Evolutionary conservation across 2,113 vertebrate genomes (phyloP), one percentile per base, ranked within the genome.

Genomic region (Epinephelus lanceolatus): DNA sequence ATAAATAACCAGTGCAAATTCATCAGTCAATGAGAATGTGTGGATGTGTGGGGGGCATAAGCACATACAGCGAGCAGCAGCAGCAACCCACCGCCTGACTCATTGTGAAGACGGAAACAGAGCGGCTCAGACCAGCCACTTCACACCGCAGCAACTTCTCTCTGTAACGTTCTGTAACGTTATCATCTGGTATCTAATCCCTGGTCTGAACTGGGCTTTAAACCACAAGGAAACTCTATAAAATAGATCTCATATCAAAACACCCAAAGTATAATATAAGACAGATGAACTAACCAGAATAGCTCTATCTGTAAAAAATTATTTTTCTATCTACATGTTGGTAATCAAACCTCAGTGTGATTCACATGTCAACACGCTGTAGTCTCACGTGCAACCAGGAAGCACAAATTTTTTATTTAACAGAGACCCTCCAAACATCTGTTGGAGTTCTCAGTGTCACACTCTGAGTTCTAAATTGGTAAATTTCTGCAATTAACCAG

Each of bases 401-500:
- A 40, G 52, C 52, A 66, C 4, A 51, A 0, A 14, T 71, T 75
- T 68, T 66, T 47, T 27, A 79, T 89, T 75, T 78, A 76, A 78
- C 68, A 9, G 52, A 83, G 49, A 75, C 72, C 78, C 83, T 89
- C 27, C 40, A 81, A 90, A 88, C 86, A 91, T 85, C 84, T 91
- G 93, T 59, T 52, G n/a, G 61, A 84, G 67, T 77, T 90, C 84
- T 88, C 76, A 77, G 83, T 83, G 88, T 90, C 85, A 84, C 76
- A 83, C 78, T 83, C 75, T 66, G 69, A 84, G 69, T 86, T 91
- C 81, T 85, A 90, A 92, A 90, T 88, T 89, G 87, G 84, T 74
- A 87, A 81, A 93, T 91, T 81, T 86, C 76, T 83, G 81, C 85
- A 93, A 91, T 93, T 91, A 94, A 93, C 89, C 81, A 84, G 70